Percentiles rank a stretch among this genome's conserved stretches.
Evolutionary conservation across 2,797 vertebrate genomes (phyloP).

Genomic region (Malacoraja senta): DNA sequence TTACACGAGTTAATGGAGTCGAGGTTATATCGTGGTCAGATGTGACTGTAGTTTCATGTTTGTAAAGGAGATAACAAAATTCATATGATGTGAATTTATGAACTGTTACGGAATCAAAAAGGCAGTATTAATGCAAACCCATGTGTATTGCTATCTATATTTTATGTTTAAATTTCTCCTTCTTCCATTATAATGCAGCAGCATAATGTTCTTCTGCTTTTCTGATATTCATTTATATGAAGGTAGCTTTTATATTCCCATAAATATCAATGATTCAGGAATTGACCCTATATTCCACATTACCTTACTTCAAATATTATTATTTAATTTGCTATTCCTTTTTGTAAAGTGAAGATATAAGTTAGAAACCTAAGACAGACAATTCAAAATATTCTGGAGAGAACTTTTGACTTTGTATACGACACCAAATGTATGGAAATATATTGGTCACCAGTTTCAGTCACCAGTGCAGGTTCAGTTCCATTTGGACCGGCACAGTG

Average conservation of each 20-base stretch:
- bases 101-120: not conserved
- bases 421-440: too few species aligned
- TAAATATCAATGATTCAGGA: not conserved
- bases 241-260: conserved; percentile 13
- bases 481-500: too few species aligned
- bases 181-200: not conserved
- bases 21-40: conserved; percentile 28
- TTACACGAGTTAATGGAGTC: not conserved
- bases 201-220: not conserved
- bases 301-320: not conserved
- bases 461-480: too few species aligned
- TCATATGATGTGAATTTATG: conserved; percentile 12
- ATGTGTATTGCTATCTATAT: not conserved
- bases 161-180: conserved; percentile 21
- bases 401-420: not conserved
- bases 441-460: too few species aligned
- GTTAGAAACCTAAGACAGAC: not conserved
- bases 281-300: not conserved
- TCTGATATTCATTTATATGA: not conserved
- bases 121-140: not conserved
- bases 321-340: conserved; percentile 11
- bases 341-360: not conserved
- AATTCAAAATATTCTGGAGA: not conserved
- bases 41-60: not conserved
- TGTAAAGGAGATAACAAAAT: not conserved